A percentile compares a stretch with the other conserved stretches of the same genome.
These are phyloP conservation scores for Bos javanicus DNA, from an alignment of 2,113 vertebrate species.

Conservation along the genomic window DNA sequence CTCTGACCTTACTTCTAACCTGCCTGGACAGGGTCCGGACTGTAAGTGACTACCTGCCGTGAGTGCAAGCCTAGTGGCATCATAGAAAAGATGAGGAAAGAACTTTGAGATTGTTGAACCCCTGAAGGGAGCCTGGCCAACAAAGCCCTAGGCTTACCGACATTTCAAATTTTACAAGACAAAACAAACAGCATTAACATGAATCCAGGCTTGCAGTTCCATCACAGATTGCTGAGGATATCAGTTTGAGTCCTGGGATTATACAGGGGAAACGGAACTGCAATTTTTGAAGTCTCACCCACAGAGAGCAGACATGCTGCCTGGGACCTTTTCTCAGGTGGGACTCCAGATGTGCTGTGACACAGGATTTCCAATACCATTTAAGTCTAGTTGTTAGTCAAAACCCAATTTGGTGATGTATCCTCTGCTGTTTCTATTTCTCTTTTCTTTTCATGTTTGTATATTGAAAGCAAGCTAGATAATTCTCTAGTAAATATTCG, in stretches of 20 bases:
- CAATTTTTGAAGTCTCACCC: not conserved
- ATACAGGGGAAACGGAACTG: not conserved
- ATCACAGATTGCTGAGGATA: not conserved
- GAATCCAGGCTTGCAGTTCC: not conserved
- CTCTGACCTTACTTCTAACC: not conserved
- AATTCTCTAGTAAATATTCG: not conserved
- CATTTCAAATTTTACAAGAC: not conserved
- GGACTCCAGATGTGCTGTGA: not conserved
- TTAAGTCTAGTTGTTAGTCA: not conserved
- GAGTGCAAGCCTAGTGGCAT: not conserved
- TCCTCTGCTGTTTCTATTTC: not conserved
- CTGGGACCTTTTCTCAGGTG: not conserved
- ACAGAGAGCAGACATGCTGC: not conserved
- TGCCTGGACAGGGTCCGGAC: not conserved
- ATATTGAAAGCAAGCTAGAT: not conserved
- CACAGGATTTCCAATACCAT: not conserved
- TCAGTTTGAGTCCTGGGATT: not conserved
- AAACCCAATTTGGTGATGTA: not conserved
- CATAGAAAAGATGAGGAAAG: not conserved
- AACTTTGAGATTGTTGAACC: not conserved
- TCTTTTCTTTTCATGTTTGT: not conserved
- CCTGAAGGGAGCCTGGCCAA: not conserved
- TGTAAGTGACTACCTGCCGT: not conserved
- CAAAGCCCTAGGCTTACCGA: not conserved
- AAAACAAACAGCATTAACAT: not conserved